Evolutionary conservation across 2,888 invertebrate genomes (phyloP).

Genomic region (Drosophila formosana): DNA sequence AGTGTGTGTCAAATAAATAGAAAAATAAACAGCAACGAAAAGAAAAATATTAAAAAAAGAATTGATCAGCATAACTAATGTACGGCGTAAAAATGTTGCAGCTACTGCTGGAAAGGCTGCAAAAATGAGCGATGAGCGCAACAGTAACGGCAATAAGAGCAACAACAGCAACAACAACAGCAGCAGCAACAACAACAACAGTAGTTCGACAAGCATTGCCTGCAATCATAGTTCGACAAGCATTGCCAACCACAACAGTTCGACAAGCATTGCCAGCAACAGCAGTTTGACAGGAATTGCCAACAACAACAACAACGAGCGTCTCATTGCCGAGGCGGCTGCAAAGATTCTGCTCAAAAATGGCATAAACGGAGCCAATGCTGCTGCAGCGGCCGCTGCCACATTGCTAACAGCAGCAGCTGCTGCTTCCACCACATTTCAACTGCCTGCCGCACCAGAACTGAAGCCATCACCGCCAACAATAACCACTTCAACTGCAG

Average conservation of each 20-base stretch:
- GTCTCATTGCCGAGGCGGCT: slow-evolving; percentile 78
- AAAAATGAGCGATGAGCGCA: slow-evolving; percentile 88
- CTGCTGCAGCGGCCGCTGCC: slow-evolving; percentile 68
- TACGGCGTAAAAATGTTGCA: slow-evolving; percentile 69
- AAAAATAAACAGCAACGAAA: slow-evolving; percentile 23
- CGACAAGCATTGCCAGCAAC: slow-evolving; percentile 37
- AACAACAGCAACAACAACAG: slow-evolving; percentile 84
- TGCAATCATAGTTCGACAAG: slow-evolving; percentile 31
- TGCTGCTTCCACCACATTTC: slow-evolving; percentile 64
- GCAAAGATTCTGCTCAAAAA: slow-evolving; percentile 81
- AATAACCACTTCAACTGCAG: slow-evolving; percentile 1
- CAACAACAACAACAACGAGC: slow-evolving; percentile 60
- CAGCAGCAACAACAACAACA: slow-evolving; percentile 85
- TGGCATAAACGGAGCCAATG: slow-evolving; percentile 79
- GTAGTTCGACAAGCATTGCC: slow-evolving; percentile 23
- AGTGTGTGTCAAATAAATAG: slow-evolving; percentile 50
- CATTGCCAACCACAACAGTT: slow-evolving; percentile 51
- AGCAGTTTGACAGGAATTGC: slow-evolving; percentile 25
- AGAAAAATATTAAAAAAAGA: slow-evolving; percentile 32
- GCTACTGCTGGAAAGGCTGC: slow-evolving; percentile 88
- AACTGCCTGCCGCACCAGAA: slow-evolving; percentile 68
- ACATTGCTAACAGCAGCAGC: slow-evolving; percentile 68
- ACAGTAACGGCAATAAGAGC: slow-evolving; percentile 86
- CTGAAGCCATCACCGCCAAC: slow-evolving; percentile 39
- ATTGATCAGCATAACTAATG: slow-evolving; percentile 58